A percentile compares a stretch with the other conserved stretches of the same genome.
phyloP scores from a whole-genome alignment of 2,113 vertebrate genomes.

The Drymodes brunneopygia region DNA sequence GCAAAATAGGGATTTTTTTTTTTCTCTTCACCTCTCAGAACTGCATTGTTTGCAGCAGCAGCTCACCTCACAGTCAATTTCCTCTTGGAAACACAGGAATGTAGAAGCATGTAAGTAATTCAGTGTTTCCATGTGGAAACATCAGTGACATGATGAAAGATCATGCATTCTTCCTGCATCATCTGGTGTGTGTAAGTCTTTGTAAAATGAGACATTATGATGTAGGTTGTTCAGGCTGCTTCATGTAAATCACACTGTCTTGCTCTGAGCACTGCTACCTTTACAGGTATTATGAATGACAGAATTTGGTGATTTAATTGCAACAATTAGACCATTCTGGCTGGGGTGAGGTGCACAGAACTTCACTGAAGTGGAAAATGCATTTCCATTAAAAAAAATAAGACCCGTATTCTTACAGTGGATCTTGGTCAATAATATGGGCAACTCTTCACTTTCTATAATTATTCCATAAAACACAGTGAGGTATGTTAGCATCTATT shows the following conservation, averaged over 20 bases:
- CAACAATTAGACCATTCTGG: not conserved
- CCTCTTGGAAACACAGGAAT: not conserved
- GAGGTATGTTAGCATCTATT: not conserved
- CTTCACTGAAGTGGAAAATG: not conserved
- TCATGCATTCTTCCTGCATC: not conserved
- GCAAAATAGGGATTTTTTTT: not conserved
- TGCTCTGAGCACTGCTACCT: not conserved
- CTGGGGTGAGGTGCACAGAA: not conserved
- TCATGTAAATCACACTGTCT: not conserved
- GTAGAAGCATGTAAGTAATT: not conserved
- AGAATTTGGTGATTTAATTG: not conserved
- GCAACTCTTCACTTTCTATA: not conserved
- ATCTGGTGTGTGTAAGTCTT: not conserved
- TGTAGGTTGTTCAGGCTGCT: not conserved
- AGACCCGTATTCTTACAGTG: not conserved
- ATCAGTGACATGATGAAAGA: not conserved
- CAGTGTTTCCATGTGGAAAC: not conserved
- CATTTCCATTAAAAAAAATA: not conserved
- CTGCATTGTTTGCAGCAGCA: not conserved
- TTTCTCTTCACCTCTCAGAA: not conserved
- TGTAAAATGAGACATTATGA: not conserved
- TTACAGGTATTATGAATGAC: not conserved
- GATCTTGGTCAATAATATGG: not conserved
- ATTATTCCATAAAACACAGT: not conserved
- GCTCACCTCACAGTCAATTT: not conserved